phyloP scores from a whole-genome alignment of 2,113 vertebrate species.

The Speoplatyrhinus poulsoni region DNA sequence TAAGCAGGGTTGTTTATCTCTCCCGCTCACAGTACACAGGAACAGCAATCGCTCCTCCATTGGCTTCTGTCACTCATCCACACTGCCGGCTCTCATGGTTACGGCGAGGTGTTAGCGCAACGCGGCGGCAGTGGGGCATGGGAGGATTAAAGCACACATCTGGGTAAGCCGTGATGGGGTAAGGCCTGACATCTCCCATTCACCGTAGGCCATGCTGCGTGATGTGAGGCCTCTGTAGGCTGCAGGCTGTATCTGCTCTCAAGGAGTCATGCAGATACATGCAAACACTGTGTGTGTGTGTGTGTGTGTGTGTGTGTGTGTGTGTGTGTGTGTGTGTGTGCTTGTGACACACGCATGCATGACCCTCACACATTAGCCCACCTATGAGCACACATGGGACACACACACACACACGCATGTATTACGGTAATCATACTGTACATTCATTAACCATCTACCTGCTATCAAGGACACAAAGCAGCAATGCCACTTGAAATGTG shows the following conservation, averaged over 20 bases:
- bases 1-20: conserved; percentile 38
- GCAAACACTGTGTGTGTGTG: background rate
- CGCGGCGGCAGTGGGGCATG: conserved; percentile 23
- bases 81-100: conserved; percentile 43
- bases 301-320: background rate
- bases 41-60: conserved; percentile 41
- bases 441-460: conserved; percentile 2
- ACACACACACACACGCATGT: conserved; percentile 28
- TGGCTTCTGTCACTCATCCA: conserved; percentile 32
- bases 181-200: conserved; percentile 18
- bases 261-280: no score
- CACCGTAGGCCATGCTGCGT: no score
- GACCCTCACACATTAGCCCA: background rate
- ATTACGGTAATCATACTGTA: conserved; percentile 9
- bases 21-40: conserved; percentile 44
- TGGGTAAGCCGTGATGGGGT: conserved; percentile 45
- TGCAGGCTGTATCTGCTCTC: no score
- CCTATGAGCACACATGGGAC: conserved; percentile 3
- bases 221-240: no score
- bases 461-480: background rate
- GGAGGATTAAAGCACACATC: conserved; percentile 56
- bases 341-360: background rate
- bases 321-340: conserved; percentile 17
- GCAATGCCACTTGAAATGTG: no score
- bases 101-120: conserved; percentile 41